Base-by-base conservation (phyloP, 35 echinoderm and acorn worm species). In the Apostichopus parvimensis region DNA sequence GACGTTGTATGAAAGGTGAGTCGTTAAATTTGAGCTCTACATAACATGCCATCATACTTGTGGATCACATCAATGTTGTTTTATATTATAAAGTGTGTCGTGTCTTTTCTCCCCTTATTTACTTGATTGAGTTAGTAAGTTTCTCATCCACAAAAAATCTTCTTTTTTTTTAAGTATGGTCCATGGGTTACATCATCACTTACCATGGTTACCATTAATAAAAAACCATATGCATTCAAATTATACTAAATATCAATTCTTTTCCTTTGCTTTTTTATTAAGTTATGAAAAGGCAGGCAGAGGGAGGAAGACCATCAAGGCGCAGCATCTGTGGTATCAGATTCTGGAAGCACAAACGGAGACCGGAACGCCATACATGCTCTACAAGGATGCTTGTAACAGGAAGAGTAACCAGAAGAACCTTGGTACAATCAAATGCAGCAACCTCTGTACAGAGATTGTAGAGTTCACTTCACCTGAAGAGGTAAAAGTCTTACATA, bases 391-490 rank as follows among this genome's bases (percentile, higher is more conserved):
- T 85, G 80, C 87, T 15, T 94, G 91, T 79, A 99, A 99, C 91
- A 93, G 84, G 15, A 99, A 99, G 92, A 94, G 93, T 22, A 99
- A 99, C 92, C 97, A 99, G 24, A 93, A 99, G 86, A 99, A 99
- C 64, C 89, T 99, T 55, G 97, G 97, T 6, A 99, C 97, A 13
- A 99, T 99, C 82, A 96, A 96, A 75, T 99, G 95, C 56, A 96
- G 95, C 79, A 99, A 99, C 89, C 91, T 99, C 13, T 99, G 97
- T 70, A 99, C 97, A 65, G 97, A 99, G 87, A 99, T 99, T 57
- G 83, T 99, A 21, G 97, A 99, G 71, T 99, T 96, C 66, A 93
- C 93, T 14, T 94, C 92, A 60, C 68, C 91, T 52, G 97, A 99
- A 84, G 97, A 99, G 95, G 97, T 98, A 58, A 60, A 12, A 11